Base-by-base conservation (phyloP, 2,888 invertebrate species). In the Melanostoma mellinum region DNA sequence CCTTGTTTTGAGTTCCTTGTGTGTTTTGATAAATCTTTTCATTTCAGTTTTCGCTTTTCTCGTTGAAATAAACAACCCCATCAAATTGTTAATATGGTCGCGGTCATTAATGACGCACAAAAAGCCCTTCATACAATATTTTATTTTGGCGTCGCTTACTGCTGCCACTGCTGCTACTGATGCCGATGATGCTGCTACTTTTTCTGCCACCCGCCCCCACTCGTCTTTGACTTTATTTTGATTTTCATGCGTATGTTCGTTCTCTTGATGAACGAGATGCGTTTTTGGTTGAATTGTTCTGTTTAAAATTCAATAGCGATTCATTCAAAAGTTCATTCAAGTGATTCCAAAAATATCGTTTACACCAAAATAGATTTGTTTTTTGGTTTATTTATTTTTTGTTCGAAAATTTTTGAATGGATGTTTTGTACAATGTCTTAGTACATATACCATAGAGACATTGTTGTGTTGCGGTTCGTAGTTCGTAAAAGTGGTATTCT, bases 51-150 rank as follows among this genome's bases (percentile, higher is more conserved):
- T 71, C 65, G 60, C 56, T 78, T 72, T 44, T 53, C 65, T 61
- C 56, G 63, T 32, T 32, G 50, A 63, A 84, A 79, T 69, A 74
- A 58, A 69, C 55, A 84, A 75, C 65, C 79, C 71, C 71, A 69
- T 84, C 74, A 79, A 84, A 79, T 67, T 71, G 63, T 84, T 69
- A 69, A 84, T 67, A 75, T 56, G 71, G 75, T 84, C 79, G 74
- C 74, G 84, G 79, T 67, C 79, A 79, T 71, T 79, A 71, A 63
- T 84, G 84, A 84, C 84, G 84, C 84, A 84, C 74, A 79, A 71
- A 65, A 50, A 84, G 84, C 84, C 79, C 84, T 84, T 84, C 84
- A 69, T 52, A 69, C 73, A 68, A 58, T 73, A 68, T 82, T 84
- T 20, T 20, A 20, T 20, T 79, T 84, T 79, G 71, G 74, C 71